Evolutionary conservation across 2,797 vertebrate genomes (phyloP), one percentile per base, ranked within the genome.

Genomic region (Arctocebus calabarensis): DNA sequence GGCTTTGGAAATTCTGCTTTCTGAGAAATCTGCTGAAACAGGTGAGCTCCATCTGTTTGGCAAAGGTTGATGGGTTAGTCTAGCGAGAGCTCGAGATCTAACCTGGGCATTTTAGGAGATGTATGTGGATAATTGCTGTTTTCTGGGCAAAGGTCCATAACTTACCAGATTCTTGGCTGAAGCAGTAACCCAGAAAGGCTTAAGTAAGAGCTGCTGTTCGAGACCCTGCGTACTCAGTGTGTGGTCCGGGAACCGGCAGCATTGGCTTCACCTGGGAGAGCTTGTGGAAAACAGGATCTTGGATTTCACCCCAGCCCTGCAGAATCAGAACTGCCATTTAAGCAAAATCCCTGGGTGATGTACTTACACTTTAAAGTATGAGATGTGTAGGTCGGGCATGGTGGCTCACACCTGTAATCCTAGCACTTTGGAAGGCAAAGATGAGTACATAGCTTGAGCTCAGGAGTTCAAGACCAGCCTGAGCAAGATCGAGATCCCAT

Each of bases 321-420:
- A 32, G 20, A 75, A 43, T 64, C 45, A 64, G 34, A 85, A 68
- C 1, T 7, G 8, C 25, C 52, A 9, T 48, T 70, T 29, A 59
- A 22, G 77, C 27, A 23, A 59, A 37, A 37, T 34, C 16, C n/a
- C 11, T 3, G 52, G 16, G n/a, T 9, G 27, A 74, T 14, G 25
- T 22, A 10, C 0, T 0, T 70, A 29, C 23, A 5, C 61, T 37
- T 68, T 19, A 19, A 68, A 71, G 13, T 23, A 43, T 17, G 73
- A 62, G 25, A 14, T 0, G 48, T 52, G 48, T 52, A 52, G 48
- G 48, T 52, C 14, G 48, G 48, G 48, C 48, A 4, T 52, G 48
- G 48, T 16, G 48, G 14, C 48, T 52, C 48, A 52, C 48, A 16
- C 48, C 48, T 52, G 48, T 52, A 16, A 52, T 52, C 48, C 48